Evolutionary conservation across 2,113 vertebrate species (phyloP).

Genomic region (Alethe castanea): DNA sequence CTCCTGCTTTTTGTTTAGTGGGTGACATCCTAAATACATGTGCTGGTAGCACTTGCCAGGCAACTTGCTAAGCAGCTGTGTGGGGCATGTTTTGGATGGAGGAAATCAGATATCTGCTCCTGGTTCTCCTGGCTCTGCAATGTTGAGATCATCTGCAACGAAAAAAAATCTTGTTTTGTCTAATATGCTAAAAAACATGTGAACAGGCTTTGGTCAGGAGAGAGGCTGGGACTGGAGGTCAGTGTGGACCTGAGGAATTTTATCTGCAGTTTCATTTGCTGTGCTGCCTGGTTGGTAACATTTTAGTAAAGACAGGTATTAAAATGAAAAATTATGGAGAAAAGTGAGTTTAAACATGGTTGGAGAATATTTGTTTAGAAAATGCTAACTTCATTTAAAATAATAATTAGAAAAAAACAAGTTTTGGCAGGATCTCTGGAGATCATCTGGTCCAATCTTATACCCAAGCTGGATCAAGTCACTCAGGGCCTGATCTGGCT

Average conservation of each 20-base stretch:
- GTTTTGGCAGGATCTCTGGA: neutral
- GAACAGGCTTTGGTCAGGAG: neutral
- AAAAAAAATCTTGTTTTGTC: neutral
- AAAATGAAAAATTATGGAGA: neutral
- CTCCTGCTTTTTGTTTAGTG: neutral
- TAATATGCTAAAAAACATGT: neutral
- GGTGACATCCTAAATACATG: accelerated
- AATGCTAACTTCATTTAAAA: neutral
- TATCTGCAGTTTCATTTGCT: neutral
- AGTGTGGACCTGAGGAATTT: neutral
- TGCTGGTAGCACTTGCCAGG: neutral
- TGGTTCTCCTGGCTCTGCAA: neutral
- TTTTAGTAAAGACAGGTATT: neutral
- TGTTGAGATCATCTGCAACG: neutral
- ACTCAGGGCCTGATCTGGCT: neutral
- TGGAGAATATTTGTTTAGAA: neutral
- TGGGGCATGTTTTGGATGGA: neutral
- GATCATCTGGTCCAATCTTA: neutral
- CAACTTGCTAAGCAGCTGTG: neutral
- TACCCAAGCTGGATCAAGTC: neutral
- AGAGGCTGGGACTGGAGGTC: neutral
- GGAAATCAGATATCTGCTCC: neutral
- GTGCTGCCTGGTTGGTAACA: neutral
- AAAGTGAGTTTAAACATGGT: neutral
- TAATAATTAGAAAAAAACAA: accelerated